Evolutionary conservation across 2,888 invertebrate species (phyloP).

Genomic region (Tetranychus truncatus): DNA sequence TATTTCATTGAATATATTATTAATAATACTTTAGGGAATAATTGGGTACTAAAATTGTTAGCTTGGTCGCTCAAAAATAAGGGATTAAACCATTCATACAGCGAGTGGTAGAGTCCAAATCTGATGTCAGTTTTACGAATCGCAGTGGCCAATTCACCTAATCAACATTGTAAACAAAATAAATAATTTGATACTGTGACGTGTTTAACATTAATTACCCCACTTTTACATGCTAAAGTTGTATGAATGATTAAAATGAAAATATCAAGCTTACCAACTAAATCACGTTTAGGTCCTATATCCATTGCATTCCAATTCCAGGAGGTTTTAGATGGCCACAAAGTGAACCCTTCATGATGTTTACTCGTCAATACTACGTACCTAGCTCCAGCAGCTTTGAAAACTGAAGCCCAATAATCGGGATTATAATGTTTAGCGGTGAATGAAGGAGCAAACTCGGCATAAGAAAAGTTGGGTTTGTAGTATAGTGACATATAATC

Average conservation of each 20-base stretch:
- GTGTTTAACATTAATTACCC: too few species aligned
- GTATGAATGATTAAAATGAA: neutral
- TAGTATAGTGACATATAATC: constrained; percentile 35
- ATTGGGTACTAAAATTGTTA: constrained; percentile 43
- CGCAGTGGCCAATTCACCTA: constrained; percentile 26
- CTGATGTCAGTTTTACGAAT: constrained; percentile 27
- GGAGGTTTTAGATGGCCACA: constrained; percentile 35
- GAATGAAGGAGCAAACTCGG: constrained; percentile 37
- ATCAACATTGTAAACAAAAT: neutral
- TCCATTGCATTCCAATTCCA: constrained; percentile 37
- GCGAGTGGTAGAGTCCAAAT: constrained; percentile 34
- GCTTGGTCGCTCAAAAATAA: constrained; percentile 37
- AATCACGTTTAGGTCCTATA: constrained; percentile 35
- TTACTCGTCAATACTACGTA: constrained; percentile 37
- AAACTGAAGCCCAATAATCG: constrained; percentile 35
- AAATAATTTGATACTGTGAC: neutral
- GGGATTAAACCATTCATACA: constrained; percentile 36
- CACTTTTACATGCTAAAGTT: neutral
- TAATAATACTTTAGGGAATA: constrained; percentile 42
- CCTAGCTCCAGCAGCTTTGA: constrained; percentile 34
- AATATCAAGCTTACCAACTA: constrained; percentile 31
- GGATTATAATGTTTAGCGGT: constrained; percentile 37
- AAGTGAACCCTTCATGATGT: constrained; percentile 37
- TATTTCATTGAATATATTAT: neutral
- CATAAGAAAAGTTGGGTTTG: constrained; percentile 36